Base-by-base conservation (phyloP, 2,797 vertebrate species). In the Oreonectes daqikongensis region DNA sequence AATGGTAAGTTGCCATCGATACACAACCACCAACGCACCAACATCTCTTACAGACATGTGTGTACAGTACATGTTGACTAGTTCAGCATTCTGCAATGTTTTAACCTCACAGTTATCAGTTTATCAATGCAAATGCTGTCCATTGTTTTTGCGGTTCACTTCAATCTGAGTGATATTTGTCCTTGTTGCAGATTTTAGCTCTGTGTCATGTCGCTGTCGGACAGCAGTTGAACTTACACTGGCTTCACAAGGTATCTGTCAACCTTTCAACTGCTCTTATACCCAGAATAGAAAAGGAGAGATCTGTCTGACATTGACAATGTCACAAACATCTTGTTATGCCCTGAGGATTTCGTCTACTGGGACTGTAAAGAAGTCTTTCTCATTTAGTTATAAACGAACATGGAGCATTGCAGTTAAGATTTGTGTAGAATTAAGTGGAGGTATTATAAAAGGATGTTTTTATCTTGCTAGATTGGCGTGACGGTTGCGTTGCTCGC, bases 401-500 rank as follows among this genome's bases (percentile, higher is more conserved):
- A 52, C 22, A n/a, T n/a, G n/a, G n/a, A n/a, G n/a, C n/a, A n/a
- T n/a, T n/a, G n/a, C n/a, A 12, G 22, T 63, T 66, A 30, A 26
- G 2, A 35, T 57, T 20, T n/a, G 20, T 44, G 20, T 8, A 35
- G 1, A 69, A 77, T 64, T 79, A 15, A 70, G 55, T 79, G 57
- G 52, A 5, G 3, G 7, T 6, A 12, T 55, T 55, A 1, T 26
- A 5, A 53, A 18, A 53, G 52, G 4, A 24, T 70, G 20, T 72
- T 5, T 68, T 6, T 82, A 30, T 15, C 15, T 72, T 86, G 38
- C 3, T 90, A 98, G 97, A 94, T 96, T 53, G 95, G 94, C 61
- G 93, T 99, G 82, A 89, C 90, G 10, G 90, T 88, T 7, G 92
- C 95, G 63, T 88, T 99, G 83, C 91, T 95, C 79, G 91, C 91